Conservation (phyloP, 2,113 vertebrate species). For the Arizona elegans region DNA sequence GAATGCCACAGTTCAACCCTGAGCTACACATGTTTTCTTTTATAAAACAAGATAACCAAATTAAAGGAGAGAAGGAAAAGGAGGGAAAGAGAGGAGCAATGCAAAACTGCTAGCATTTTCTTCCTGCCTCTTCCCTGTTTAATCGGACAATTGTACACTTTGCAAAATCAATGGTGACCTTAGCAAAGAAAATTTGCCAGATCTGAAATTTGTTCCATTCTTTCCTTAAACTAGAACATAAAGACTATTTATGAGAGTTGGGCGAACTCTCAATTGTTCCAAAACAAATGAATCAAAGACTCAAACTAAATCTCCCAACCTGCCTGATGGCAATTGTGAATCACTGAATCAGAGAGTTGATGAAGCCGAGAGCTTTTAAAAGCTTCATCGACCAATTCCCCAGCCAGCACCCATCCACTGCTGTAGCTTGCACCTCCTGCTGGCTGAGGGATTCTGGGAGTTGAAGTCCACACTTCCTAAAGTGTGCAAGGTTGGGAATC, state of each 20-base stretch:
- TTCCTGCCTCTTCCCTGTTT: background rate
- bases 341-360: background rate
- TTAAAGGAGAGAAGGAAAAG: background rate
- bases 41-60: background rate
- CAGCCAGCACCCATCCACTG: no score
- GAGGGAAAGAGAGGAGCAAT: background rate
- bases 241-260: no score
- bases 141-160: background rate
- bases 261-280: background rate
- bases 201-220: background rate
- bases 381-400: background rate
- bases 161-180: background rate
- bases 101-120: background rate
- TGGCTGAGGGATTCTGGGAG: no score
- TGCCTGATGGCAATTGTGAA: background rate
- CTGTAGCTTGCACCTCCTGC: no score
- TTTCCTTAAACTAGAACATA: background rate
- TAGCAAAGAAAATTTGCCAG: background rate
- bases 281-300: background rate
- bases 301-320: background rate
- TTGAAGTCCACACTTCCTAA: no score
- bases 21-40: background rate
- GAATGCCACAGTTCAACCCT: background rate
- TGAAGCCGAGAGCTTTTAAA: background rate
- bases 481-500: no score